phyloP scores from a whole-genome alignment of 2,888 invertebrate species.

The Pogonocherus hispidulus region DNA sequence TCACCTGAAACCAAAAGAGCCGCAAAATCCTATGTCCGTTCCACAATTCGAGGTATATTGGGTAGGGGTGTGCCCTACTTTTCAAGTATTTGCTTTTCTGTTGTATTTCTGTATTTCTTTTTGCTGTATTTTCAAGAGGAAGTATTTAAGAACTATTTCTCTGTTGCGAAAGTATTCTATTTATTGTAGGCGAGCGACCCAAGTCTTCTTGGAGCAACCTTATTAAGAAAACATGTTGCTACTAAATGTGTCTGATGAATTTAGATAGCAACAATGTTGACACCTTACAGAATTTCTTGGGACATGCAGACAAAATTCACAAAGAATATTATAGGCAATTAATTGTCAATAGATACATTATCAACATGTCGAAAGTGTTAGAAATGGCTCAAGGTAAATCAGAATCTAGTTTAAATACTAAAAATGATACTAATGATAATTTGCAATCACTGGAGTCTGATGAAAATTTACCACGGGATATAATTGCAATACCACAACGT shows the following conservation, averaged over 20 bases:
- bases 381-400: background rate
- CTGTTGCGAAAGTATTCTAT: slow-evolving; percentile 11
- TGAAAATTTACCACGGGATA: background rate
- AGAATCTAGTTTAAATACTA: too few species aligned
- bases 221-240: slow-evolving; percentile 28
- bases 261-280: slow-evolving; percentile 15
- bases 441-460: too few species aligned
- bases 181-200: slow-evolving; percentile 12
- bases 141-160: slow-evolving; percentile 1
- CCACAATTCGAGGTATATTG: background rate
- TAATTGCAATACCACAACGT: background rate
- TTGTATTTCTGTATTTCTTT: background rate
- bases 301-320: too few species aligned
- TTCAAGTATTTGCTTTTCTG: background rate
- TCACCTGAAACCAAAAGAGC: background rate
- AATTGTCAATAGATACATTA: background rate
- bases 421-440: too few species aligned
- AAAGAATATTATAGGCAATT: slow-evolving; percentile 24
- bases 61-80: background rate
- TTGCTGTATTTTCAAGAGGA: too few species aligned
- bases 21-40: background rate
- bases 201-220: slow-evolving; percentile 14
- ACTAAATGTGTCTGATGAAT: slow-evolving; percentile 15
- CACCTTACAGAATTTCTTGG: slow-evolving; percentile 17
- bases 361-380: background rate